Evolutionary conservation across 2,113 vertebrate species (phyloP).

Genomic region (Elachura formosa): DNA sequence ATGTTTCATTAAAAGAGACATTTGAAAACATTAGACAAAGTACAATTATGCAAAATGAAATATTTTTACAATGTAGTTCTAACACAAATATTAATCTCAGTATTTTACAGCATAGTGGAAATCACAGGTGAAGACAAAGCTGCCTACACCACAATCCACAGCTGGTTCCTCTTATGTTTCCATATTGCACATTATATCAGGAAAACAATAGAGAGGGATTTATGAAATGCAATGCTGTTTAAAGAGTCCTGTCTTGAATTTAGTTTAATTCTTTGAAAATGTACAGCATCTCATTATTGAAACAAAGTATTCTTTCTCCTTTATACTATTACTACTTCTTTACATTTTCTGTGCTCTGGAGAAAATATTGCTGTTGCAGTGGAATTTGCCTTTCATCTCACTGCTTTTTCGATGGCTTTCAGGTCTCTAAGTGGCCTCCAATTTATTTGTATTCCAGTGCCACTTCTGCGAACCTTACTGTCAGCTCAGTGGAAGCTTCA

Average conservation of each 20-base stretch:
- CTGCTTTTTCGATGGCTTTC: slow-evolving; percentile 40
- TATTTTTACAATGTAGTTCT: not conserved
- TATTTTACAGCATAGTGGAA: not conserved
- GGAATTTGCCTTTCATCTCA: slow-evolving; percentile 64
- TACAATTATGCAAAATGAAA: not conserved
- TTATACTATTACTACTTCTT: slow-evolving; percentile 23
- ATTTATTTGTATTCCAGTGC: slow-evolving; percentile 65
- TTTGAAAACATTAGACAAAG: slow-evolving; percentile 42
- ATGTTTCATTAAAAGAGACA: slow-evolving; percentile 6
- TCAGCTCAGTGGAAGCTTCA: slow-evolving; percentile 31
- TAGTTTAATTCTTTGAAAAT: slow-evolving; percentile 35
- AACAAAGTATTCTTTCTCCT: slow-evolving; percentile 33
- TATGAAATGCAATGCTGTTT: not conserved
- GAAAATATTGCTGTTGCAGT: slow-evolving; percentile 58
- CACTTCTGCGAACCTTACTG: slow-evolving; percentile 51
- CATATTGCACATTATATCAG: not conserved
- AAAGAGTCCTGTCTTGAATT: slow-evolving; percentile 28
- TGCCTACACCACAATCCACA: not conserved
- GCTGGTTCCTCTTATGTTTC: not conserved
- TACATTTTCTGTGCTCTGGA: slow-evolving; percentile 28
- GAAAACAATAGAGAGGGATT: not conserved
- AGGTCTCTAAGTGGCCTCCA: slow-evolving; percentile 54
- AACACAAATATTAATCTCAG: not conserved
- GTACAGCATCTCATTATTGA: not conserved
- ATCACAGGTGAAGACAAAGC: slow-evolving; percentile 15